A percentile compares a stretch with the other conserved stretches of the same genome.
These are phyloP conservation scores for Dasyornis broadbenti DNA, from an alignment of 2,113 vertebrate genomes.

Conservation along the genomic window DNA sequence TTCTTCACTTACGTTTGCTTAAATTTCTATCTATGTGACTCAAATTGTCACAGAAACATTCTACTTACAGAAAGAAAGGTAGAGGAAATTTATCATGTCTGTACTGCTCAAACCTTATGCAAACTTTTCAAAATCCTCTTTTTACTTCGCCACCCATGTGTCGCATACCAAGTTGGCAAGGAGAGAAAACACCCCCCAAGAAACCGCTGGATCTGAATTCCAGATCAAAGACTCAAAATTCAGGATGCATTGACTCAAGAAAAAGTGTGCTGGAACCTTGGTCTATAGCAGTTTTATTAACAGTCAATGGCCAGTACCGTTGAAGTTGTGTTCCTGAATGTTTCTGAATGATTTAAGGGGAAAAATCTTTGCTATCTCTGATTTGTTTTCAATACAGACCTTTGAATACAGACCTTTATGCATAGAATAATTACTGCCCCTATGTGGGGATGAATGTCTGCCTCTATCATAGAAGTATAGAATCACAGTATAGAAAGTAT, in stretches of 20 bases:
- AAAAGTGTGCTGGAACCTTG: neutral
- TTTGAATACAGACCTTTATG: neutral
- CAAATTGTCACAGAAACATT: neutral
- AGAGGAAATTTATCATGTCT: neutral
- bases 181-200: neutral
- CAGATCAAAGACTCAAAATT: neutral
- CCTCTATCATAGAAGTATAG: neutral
- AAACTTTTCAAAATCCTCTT: neutral
- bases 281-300: neutral
- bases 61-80: neutral
- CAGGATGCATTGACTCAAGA: neutral
- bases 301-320: neutral
- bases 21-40: neutral
- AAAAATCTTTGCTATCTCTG: neutral
- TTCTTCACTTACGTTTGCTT: neutral
- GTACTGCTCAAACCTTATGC: neutral
- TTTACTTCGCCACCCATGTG: neutral
- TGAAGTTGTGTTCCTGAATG: neutral
- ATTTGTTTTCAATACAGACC: neutral
- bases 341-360: neutral
- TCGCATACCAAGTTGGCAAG: neutral
- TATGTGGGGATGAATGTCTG: neutral
- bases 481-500: no score
- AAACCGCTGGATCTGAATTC: neutral
- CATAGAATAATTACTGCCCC: accelerated